Evolutionary conservation across 2,888 invertebrate genomes (phyloP), one percentile per base, ranked within the genome.

Genomic region (Acronicta leporina): DNA sequence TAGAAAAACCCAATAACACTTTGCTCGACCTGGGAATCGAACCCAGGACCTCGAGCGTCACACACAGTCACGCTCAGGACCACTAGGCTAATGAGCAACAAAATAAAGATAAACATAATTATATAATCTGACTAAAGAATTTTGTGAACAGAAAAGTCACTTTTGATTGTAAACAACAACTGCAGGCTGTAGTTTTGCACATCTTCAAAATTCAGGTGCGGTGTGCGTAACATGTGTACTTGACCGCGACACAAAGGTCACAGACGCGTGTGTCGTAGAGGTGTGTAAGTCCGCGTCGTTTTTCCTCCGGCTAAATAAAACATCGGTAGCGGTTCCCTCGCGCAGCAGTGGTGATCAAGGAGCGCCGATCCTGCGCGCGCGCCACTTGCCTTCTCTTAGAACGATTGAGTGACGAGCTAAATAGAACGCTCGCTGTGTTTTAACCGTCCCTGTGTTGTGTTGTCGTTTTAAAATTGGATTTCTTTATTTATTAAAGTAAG

Each of bases 231-330:
- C 58, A 7, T 11, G 59, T 72, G 80, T 65, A 61, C 78, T 81
- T 80, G 78, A 78, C 77, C 73, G 63, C 52, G 44, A 67, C 55
- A 44, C 60, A 70, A 75, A 77, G 81, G 76, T 80, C 76, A 80
- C 63, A 70, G 70, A 46, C 62, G 14, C 49, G 55, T 41, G 60
- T 45, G 41, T 8, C 40, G 43, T 35, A 1, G 43, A 30, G 20
- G 25, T 15, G 25, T 7, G 27, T 20, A 43, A 7, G 38, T 33
- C 0, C 47, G 45, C 59, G 53, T 61, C 38, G 63, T 50, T 70
- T 61, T 60, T 63, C 51, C 70, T 47, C 46, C 53, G 44, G 15
- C 49, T 50, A 59, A 75, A 79, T 80, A 80, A 75, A 80, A 79
- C 64, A 66, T 70, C 69, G 52, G 48, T 40, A 54, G 62, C 58